Percentiles rank a stretch among this genome's conserved stretches.
phyloP scores from a whole-genome alignment of 1,140 invertebrate species.

The Schlechtendalia chinensis region DNA sequence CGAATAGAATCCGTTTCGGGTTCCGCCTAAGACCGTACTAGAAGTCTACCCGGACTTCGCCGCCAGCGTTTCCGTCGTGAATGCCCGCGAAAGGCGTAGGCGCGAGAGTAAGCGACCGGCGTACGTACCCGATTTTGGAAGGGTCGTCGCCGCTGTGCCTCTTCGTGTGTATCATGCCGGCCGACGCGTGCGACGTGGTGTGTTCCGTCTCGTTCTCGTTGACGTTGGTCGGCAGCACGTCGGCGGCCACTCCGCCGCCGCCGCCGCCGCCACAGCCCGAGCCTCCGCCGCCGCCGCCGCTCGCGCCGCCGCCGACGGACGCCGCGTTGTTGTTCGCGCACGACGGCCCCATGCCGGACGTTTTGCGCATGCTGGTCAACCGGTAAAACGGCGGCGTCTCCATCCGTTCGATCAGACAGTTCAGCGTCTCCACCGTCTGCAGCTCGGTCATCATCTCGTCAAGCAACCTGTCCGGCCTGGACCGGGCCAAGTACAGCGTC shows the following conservation, averaged over 20 bases:
- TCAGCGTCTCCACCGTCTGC: constrained; percentile 92
- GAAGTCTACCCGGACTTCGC: no score
- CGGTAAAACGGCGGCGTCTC: constrained; percentile 97
- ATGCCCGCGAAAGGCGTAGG: no score
- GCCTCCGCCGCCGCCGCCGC: constrained; percentile 60
- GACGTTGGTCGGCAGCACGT: constrained; percentile 51
- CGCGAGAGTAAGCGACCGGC: no score
- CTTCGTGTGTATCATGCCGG: constrained; percentile 93
- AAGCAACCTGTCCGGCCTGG: constrained; percentile 84
- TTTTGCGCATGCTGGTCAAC: constrained; percentile 84
- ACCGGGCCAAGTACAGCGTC: constrained; percentile 84
- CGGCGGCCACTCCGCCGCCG: constrained; percentile 53
- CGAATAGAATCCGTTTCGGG: no score
- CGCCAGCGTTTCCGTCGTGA: no score
- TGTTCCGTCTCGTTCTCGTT: constrained; percentile 42
- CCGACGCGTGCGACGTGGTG: constrained; percentile 81
- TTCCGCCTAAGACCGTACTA: no score
- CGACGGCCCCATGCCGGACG: constrained; percentile 73
- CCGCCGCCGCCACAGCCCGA: constrained; percentile 54
- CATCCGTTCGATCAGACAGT: constrained; percentile 90
- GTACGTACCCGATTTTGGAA: constrained; percentile 35
- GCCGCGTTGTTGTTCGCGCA: constrained; percentile 53
- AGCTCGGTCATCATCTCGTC: constrained; percentile 97
- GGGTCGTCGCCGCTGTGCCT: constrained; percentile 90
- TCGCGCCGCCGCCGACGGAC: constrained; percentile 50